Percentiles rank a stretch among this genome's conserved stretches.
Evolutionary conservation across 2,888 invertebrate genomes (phyloP).

Genomic region (Trichogramma evanescens): DNA sequence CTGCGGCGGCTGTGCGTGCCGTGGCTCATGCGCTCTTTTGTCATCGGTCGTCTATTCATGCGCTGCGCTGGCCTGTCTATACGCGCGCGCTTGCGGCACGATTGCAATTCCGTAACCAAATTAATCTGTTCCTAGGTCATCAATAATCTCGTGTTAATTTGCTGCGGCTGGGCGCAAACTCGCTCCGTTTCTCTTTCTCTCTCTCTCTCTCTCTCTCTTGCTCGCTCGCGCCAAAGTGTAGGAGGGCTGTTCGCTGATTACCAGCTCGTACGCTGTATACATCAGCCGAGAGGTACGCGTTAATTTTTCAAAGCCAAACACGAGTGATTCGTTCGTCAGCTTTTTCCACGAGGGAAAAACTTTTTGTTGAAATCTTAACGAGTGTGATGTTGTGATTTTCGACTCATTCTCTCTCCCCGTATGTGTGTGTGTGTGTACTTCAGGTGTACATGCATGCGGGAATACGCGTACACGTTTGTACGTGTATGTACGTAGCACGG

Average conservation of each 20-base stretch:
- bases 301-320: background rate
- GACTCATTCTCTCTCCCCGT: too few relatives aligned
- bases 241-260: background rate
- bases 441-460: too few relatives aligned
- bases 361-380: too few relatives aligned
- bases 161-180: slow-evolving; percentile 1
- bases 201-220: background rate
- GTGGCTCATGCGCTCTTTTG: slow-evolving; percentile 10
- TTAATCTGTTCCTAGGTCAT: slow-evolving; percentile 21
- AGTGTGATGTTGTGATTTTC: too few relatives aligned
- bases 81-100: slow-evolving; percentile 2
- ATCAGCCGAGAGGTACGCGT: slow-evolving; percentile 5
- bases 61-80: background rate
- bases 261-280: background rate
- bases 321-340: too few relatives aligned
- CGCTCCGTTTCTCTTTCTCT: too few relatives aligned
- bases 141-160: slow-evolving; percentile 23
- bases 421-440: too few relatives aligned
- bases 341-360: too few relatives aligned
- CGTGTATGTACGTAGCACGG: too few relatives aligned
- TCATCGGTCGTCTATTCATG: slow-evolving; percentile 17
- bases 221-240: background rate
- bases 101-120: slow-evolving; percentile 23
- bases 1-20: slow-evolving; percentile 12
- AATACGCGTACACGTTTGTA: too few relatives aligned